Conservation (phyloP, 2,113 vertebrate genomes). For the Hemibagrus wyckioides region DNA sequence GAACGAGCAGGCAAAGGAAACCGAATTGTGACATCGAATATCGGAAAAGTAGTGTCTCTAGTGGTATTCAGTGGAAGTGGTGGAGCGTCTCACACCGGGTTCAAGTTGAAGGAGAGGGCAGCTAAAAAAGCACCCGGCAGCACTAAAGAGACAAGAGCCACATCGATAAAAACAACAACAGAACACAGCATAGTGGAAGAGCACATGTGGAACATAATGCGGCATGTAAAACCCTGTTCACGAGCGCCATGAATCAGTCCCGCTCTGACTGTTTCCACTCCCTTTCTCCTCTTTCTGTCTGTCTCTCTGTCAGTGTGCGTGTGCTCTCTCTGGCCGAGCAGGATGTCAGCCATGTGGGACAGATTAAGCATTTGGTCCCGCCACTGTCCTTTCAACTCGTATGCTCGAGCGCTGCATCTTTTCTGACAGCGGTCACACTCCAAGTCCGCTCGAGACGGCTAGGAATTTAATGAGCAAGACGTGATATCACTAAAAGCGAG, state of each 20-base stretch:
- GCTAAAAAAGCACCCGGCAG: background rate
- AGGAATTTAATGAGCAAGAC: constrained; percentile 23
- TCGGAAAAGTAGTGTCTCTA: constrained; percentile 5
- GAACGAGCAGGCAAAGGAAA: constrained; percentile 17
- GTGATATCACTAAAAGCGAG: background rate
- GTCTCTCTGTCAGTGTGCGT: constrained; percentile 22
- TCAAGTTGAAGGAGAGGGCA: constrained; percentile 21
- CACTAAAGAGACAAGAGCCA: constrained; percentile 16
- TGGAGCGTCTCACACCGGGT: background rate
- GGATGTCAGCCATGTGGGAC: constrained; percentile 55
- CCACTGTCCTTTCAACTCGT: constrained; percentile 55
- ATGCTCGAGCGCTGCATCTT: constrained; percentile 14
- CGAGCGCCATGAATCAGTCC: constrained; percentile 30
- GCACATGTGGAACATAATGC: constrained; percentile 41
- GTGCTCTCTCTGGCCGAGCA: constrained; percentile 27
- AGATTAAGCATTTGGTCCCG: constrained; percentile 50
- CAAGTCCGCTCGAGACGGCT: constrained; percentile 18
- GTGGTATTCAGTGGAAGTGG: constrained; percentile 7
- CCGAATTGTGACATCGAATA: background rate
- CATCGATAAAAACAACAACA: constrained; percentile 31
- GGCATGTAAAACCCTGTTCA: constrained; percentile 25
- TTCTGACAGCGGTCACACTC: constrained; percentile 42
- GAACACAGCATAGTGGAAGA: background rate
- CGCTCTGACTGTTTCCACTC: constrained; percentile 20
- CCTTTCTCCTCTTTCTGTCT: constrained; percentile 13